Conservation (phyloP, 2,113 vertebrate genomes). For the Antechinus stuartii region DNA sequence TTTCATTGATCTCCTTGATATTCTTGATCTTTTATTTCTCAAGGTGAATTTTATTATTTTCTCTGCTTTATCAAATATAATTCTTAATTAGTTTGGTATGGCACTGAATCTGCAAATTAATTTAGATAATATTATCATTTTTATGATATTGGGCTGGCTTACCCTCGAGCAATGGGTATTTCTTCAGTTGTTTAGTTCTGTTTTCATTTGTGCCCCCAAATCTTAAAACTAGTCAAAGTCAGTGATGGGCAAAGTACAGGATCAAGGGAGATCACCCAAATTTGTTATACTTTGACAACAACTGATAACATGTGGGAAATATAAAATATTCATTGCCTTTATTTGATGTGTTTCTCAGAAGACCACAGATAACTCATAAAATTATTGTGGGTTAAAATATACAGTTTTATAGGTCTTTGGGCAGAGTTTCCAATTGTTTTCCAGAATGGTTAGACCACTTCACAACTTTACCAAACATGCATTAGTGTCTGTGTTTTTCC, state of each 20-base stretch:
- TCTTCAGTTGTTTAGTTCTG: not conserved
- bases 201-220: not conserved
- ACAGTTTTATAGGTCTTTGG: too few relatives aligned
- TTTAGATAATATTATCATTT: not conserved
- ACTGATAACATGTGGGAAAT: not conserved
- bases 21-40: not conserved
- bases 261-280: not conserved
- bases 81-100: not conserved
- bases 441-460: too few relatives aligned
- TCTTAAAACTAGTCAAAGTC: not conserved
- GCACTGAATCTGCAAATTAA: not conserved
- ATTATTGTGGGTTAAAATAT: too few relatives aligned
- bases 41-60: not conserved
- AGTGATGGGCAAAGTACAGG: not conserved
- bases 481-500: too few relatives aligned
- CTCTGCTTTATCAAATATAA: not conserved
- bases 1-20: not conserved
- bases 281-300: not conserved
- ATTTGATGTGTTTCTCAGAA: not conserved
- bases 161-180: not conserved
- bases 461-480: too few relatives aligned
- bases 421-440: too few relatives aligned
- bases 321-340: not conserved
- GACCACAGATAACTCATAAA: not conserved
- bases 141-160: not conserved